Percentiles rank a stretch among this genome's conserved stretches.
phyloP scores from a whole-genome alignment of 2,888 invertebrate genomes.

The Drosophila picticornis region DNA sequence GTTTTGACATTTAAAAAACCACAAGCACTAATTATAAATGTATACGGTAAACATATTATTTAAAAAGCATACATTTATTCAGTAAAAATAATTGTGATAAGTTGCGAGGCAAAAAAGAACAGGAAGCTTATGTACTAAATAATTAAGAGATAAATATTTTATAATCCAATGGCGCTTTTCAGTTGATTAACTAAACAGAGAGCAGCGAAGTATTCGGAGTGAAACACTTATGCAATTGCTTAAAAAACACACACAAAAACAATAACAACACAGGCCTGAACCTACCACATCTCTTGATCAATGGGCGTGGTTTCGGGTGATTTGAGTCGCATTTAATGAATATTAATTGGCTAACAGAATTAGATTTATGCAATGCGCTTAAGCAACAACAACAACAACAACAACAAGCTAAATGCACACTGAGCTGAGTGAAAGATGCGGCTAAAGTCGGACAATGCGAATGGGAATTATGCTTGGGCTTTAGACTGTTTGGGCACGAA shows the following conservation, averaged over 20 bases:
- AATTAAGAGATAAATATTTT: conserved; percentile 55
- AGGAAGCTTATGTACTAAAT: conserved; percentile 38
- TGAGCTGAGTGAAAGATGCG: background rate
- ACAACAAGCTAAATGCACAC: conserved; percentile 1
- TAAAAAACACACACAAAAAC: background rate
- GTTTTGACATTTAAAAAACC: conserved; percentile 61
- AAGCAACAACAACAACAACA: conserved; percentile 35
- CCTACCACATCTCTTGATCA: conserved; percentile 9
- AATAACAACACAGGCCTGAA: background rate
- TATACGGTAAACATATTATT: background rate
- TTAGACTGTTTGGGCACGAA: conserved; percentile 13
- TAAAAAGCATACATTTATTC: background rate
- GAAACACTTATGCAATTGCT: conserved; percentile 48
- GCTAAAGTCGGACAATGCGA: background rate
- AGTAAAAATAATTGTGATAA: conserved; percentile 2
- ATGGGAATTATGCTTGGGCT: background rate
- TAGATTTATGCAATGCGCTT: conserved; percentile 60
- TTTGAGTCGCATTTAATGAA: conserved; percentile 53
- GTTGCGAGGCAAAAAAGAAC: background rate
- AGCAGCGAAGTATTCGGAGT: conserved; percentile 40
- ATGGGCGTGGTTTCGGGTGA: conserved; percentile 1
- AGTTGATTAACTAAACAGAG: conserved; percentile 60
- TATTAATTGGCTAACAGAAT: conserved; percentile 61
- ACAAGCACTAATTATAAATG: conserved; percentile 27
- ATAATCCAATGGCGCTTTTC: conserved; percentile 70